Percentiles rank a stretch among this genome's conserved stretches.
phyloP scores from a whole-genome alignment of 2,888 invertebrate species.

The Drosophila testacea region DNA sequence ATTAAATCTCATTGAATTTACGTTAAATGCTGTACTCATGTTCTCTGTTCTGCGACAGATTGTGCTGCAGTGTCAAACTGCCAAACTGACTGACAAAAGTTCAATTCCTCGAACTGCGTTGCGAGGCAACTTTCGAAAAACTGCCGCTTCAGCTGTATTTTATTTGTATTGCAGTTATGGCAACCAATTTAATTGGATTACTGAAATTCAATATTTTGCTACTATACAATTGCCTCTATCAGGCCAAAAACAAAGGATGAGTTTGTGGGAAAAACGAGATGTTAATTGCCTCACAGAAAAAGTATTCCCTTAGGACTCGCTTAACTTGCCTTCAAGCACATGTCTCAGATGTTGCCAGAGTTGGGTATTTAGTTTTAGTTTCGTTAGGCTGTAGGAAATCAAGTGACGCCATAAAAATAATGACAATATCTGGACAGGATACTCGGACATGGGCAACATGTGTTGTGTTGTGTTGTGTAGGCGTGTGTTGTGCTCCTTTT shows the following conservation, averaged over 20 bases:
- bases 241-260: not conserved
- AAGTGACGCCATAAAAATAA: constrained; percentile 62
- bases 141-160: constrained; percentile 11
- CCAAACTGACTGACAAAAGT: constrained; percentile 16
- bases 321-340: not conserved
- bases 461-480: constrained; percentile 33
- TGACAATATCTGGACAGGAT: constrained; percentile 51
- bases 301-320: constrained; percentile 2
- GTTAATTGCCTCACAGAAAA: constrained; percentile 48
- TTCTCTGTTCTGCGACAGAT: constrained; percentile 47
- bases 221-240: constrained; percentile 16
- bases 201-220: constrained; percentile 67
- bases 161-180: constrained; percentile 47
- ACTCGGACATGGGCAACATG: constrained; percentile 38
- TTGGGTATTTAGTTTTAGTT: constrained; percentile 13
- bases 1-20: constrained; percentile 56
- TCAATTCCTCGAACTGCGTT: constrained; percentile 8
- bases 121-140: constrained; percentile 11
- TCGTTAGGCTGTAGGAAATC: constrained; percentile 37
- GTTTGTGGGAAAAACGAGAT: constrained; percentile 41
- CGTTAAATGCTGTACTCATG: constrained; percentile 37
- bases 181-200: constrained; percentile 68
- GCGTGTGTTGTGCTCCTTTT: constrained; percentile 29
- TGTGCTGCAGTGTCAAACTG: constrained; percentile 40
- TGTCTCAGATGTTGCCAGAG: constrained; percentile 21